Evolutionary conservation across 2,797 vertebrate species (phyloP).

Genomic region (Helarctos malayanus): DNA sequence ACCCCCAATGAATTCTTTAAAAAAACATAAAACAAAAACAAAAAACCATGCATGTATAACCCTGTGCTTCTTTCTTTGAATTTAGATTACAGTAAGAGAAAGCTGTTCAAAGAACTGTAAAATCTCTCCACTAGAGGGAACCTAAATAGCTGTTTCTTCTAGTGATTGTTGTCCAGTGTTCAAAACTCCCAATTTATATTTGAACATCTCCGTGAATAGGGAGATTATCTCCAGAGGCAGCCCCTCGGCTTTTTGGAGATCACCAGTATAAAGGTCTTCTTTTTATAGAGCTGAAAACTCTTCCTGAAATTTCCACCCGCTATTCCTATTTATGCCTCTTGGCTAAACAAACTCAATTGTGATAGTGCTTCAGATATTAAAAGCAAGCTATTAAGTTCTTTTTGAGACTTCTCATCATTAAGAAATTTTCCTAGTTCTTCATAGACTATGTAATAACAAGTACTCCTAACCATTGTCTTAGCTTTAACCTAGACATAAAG

Average conservation of each 20-base stretch:
- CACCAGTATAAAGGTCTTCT: neutral
- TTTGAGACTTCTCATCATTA: neutral
- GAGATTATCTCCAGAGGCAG: neutral
- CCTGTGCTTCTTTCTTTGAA: neutral
- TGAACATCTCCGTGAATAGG: neutral
- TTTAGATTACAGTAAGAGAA: constrained; percentile 55
- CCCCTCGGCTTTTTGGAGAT: neutral
- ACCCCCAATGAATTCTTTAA: neutral
- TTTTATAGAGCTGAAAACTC: neutral
- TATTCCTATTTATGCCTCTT: constrained; percentile 13
- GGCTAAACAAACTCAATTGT: neutral
- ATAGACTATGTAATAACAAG: neutral
- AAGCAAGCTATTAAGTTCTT: constrained; percentile 46
- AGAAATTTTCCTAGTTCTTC: neutral
- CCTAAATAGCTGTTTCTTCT: neutral
- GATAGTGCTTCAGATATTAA: neutral
- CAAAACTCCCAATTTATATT: neutral
- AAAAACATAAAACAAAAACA: neutral
- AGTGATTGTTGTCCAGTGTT: neutral
- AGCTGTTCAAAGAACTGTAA: constrained; percentile 42
- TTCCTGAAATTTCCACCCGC: neutral
- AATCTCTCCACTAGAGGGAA: constrained; percentile 13
- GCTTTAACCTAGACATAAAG: neutral
- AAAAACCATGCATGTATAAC: neutral
- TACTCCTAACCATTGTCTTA: neutral